A percentile compares a stretch with the other conserved stretches of the same genome.
These are phyloP conservation scores for Brenthis ino DNA, from an alignment of 2,888 invertebrate genomes.

Conservation along the genomic window DNA sequence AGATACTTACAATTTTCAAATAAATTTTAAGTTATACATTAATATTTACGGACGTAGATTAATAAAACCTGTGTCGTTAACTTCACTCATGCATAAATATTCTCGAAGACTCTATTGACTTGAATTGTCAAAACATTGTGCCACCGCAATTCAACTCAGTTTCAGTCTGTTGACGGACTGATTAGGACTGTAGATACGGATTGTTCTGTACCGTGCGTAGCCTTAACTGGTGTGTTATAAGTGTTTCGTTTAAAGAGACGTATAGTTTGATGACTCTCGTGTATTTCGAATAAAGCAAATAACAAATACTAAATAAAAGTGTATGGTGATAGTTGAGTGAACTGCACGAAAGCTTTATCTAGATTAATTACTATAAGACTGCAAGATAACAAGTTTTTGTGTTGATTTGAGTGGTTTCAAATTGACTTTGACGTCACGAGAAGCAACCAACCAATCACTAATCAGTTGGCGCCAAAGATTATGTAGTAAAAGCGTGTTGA, in stretches of 20 bases:
- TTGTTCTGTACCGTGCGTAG: constrained; percentile 11
- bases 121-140: constrained; percentile 22
- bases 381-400: constrained; percentile 56
- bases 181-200: constrained; percentile 19
- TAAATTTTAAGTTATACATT: no score
- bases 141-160: constrained; percentile 24
- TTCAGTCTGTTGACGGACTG: constrained; percentile 37
- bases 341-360: constrained; percentile 40
- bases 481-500: constrained; percentile 56
- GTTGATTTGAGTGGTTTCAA: constrained; percentile 60
- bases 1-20: no score
- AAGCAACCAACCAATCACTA: constrained; percentile 70
- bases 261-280: constrained; percentile 22
- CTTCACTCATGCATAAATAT: constrained; percentile 15
- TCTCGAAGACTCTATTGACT: constrained; percentile 24
- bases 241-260: constrained; percentile 26
- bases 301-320: constrained; percentile 19
- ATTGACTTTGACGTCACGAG: constrained; percentile 77
- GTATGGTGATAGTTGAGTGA: constrained; percentile 54
- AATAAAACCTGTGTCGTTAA: neutral
- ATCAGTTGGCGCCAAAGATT: constrained; percentile 62
- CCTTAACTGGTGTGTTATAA: constrained; percentile 22
- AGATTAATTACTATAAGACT: constrained; percentile 42
- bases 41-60: no score
- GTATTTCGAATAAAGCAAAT: constrained; percentile 35